phyloP scores from a whole-genome alignment of 2,888 invertebrate species.

The Pachliopta kotzebuea region DNA sequence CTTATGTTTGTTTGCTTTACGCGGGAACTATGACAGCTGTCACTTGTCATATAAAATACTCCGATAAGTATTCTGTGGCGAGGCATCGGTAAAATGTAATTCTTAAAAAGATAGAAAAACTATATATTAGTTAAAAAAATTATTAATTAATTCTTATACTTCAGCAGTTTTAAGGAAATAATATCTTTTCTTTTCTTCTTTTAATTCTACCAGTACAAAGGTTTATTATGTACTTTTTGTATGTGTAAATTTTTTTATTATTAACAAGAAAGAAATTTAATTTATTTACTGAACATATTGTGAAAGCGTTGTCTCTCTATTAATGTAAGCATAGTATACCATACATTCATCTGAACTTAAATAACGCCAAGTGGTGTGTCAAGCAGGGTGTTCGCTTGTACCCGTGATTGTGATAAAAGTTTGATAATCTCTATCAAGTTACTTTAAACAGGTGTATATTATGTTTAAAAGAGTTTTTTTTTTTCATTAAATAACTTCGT shows the following conservation, averaged over 20 bases:
- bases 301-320: neutral
- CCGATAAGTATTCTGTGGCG: slow-evolving; percentile 39
- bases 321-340: slow-evolving; percentile 23
- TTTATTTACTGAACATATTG: too few relatives aligned
- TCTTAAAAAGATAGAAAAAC: slow-evolving; percentile 1
- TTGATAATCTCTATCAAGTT: slow-evolving; percentile 38
- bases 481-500: slow-evolving; percentile 7
- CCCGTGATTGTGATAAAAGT: slow-evolving; percentile 38
- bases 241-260: too few relatives aligned
- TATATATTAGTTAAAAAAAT: neutral
- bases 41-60: slow-evolving; percentile 47
- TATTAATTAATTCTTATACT: neutral
- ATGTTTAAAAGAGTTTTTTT: slow-evolving; percentile 43
- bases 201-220: too few relatives aligned
- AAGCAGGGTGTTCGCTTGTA: slow-evolving; percentile 36
- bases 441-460: slow-evolving; percentile 17
- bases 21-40: slow-evolving; percentile 60
- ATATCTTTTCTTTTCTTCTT: too few relatives aligned
- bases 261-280: too few relatives aligned
- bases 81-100: slow-evolving; percentile 16
- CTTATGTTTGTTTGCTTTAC: slow-evolving; percentile 25
- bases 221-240: too few relatives aligned
- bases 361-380: slow-evolving; percentile 41
- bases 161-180: neutral
- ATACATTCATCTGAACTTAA: slow-evolving; percentile 35